Conservation (phyloP, 1,140 invertebrate genomes). For the Aporrectodea caliginosa region DNA sequence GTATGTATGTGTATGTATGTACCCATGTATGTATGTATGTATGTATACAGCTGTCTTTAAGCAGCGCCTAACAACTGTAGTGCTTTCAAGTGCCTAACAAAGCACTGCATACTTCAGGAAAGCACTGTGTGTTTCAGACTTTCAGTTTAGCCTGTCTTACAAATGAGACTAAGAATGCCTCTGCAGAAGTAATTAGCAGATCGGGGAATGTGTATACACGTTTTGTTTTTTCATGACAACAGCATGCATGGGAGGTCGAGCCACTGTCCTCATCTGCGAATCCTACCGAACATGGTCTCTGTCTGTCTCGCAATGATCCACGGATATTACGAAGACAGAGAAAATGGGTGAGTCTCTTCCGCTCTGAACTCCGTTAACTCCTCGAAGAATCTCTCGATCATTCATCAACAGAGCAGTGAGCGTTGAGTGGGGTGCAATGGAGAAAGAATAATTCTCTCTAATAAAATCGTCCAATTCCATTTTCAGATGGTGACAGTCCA, state of each 20-base stretch:
- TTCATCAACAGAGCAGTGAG: background rate
- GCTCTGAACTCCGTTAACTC: background rate
- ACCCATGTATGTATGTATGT: no score
- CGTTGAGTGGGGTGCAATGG: background rate
- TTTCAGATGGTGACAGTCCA: background rate
- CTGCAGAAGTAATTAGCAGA: no score
- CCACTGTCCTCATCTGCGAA: slow-evolving; percentile 75
- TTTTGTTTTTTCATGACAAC: slow-evolving; percentile 8
- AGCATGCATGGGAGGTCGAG: slow-evolving; percentile 73
- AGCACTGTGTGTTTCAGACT: no score
- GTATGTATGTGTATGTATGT: no score
- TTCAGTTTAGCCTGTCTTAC: no score
- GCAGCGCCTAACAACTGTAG: no score
- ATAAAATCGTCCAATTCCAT: background rate
- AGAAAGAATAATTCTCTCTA: background rate
- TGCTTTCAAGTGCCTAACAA: no score
- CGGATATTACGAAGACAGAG: slow-evolving; percentile 58
- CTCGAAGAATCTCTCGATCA: background rate
- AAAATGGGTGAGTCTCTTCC: slow-evolving; percentile 46
- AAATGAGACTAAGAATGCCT: no score
- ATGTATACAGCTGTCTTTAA: no score
- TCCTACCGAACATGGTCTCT: slow-evolving; percentile 76
- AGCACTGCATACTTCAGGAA: no score
- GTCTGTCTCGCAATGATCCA: slow-evolving; percentile 72
- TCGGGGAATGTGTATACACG: no score